Base-by-base conservation (phyloP, 2,888 invertebrate species). In the Tenthredo notha region DNA sequence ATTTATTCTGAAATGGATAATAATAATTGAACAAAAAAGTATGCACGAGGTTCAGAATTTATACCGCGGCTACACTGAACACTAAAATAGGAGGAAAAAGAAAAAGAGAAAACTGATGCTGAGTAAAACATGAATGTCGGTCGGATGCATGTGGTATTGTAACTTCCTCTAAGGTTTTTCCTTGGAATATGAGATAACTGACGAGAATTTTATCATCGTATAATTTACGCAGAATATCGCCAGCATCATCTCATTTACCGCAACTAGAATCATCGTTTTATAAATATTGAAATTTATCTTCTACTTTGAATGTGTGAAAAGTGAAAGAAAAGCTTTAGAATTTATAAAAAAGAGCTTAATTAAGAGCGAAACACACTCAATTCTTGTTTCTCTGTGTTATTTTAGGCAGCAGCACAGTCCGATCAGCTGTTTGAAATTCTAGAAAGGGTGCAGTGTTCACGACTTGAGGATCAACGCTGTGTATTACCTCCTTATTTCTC, bases 381-480 rank as follows among this genome's bases (percentile, higher is more conserved):
- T n/a, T n/a, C 6, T 54, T 54, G n/a, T 54, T 25, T 40, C 61
- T 37, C 37, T 37, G 9, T 40, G 6, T 78, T 84, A 72, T 90
- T 89, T 7, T 90, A 93, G 93, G 92, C 90, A 58, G 91, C 93
- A 43, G 92, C 92, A 88, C 95, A 96, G 93, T 40, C 58, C 80
- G 80, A 80, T 12, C 98, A 98, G 94, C 95, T 99, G 90, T 98
- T 99, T 94, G 98, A 98, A 94, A 95, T 99, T 91, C 95, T 99
- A 92, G 98, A 99, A 94, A 96, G 98, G 92, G 97, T 98, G 89
- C 99, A 99, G 94, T 97, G 98, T 95, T 98, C 98, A 90, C 96
- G 99, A 87, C 95, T 99, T 92, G 98, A 99, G 93, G 99, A 99
- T 95, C 99, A 99, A 95, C 96, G 99, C 94, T 99, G 99, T 94